Evolutionary conservation across 2,113 vertebrate species (phyloP).

Genomic region (Sialia sialis): DNA sequence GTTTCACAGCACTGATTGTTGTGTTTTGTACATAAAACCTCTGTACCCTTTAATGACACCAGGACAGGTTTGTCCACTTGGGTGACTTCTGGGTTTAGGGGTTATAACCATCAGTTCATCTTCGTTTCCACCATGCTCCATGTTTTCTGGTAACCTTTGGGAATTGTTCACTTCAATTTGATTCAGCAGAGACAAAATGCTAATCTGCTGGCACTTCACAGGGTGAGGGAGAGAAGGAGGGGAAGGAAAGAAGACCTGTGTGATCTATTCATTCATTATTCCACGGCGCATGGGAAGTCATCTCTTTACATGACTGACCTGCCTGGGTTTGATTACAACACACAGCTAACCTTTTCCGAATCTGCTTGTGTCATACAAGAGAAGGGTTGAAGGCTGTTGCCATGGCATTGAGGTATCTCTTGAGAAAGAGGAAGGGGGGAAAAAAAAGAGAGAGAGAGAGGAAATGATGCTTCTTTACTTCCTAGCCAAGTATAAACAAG

Average conservation of each 20-base stretch:
- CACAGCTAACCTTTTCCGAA: constrained; percentile 63
- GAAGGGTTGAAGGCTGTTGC: constrained; percentile 70
- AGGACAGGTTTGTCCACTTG: background rate
- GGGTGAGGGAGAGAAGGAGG: background rate
- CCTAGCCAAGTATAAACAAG: constrained; percentile 65
- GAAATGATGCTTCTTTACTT: constrained; percentile 63
- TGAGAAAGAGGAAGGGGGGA: constrained; percentile 1
- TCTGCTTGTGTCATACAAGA: constrained; percentile 64
- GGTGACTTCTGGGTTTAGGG: background rate
- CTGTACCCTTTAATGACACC: background rate
- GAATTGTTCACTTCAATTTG: background rate
- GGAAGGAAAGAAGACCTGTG: background rate
- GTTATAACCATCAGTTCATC: background rate
- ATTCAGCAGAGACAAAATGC: constrained; percentile 12
- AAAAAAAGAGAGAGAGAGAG: background rate
- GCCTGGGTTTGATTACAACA: constrained; percentile 65
- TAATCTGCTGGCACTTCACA: constrained; percentile 21
- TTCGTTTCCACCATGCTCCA: accelerated
- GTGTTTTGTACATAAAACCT: background rate
- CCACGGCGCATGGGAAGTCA: constrained; percentile 27
- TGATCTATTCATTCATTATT: constrained; percentile 58
- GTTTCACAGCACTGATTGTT: background rate
- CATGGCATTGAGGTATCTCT: constrained; percentile 67
- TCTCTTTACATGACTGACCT: constrained; percentile 63
- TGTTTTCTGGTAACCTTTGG: background rate